phyloP scores from a whole-genome alignment of 2,113 vertebrate genomes.

The Rhinichthys klamathensis region DNA sequence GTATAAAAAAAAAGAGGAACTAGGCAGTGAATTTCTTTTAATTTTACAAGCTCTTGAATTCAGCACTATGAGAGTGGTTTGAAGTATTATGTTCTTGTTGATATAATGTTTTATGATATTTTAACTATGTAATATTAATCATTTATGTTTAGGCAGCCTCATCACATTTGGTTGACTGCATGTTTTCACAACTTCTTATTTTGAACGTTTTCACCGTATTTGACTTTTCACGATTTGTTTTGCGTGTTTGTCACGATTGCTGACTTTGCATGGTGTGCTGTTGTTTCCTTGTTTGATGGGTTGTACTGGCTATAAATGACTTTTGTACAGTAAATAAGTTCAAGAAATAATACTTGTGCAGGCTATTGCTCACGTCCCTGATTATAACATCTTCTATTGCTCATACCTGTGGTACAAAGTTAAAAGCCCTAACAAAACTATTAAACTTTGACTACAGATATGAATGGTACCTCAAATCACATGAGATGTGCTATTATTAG shows the following conservation, averaged over 20 bases:
- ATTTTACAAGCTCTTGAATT: conserved; percentile 28
- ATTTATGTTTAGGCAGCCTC: conserved; percentile 56
- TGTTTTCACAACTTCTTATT: conserved; percentile 49
- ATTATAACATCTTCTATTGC: background rate
- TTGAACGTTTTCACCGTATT: conserved; percentile 3
- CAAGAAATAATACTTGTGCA: background rate
- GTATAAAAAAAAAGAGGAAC: background rate
- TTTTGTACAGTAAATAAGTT: conserved; percentile 40
- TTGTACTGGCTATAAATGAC: conserved; percentile 39
- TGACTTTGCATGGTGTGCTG: conserved; percentile 39
- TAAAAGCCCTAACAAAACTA: background rate
- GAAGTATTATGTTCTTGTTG: conserved; percentile 36
- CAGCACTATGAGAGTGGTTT: background rate
- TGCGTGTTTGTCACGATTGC: conserved; percentile 61
- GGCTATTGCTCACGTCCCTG: background rate
- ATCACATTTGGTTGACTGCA: conserved; percentile 45
- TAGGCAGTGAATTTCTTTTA: background rate
- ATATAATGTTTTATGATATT: conserved; percentile 53
- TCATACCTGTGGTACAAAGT: background rate
- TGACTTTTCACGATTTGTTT: conserved; percentile 1
- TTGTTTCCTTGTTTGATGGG: conserved; percentile 31
- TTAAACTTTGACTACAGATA: background rate
- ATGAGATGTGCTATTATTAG: background rate
- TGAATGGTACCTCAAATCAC: background rate
- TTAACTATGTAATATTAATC: conserved; percentile 50